A percentile compares a stretch with the other conserved stretches of the same genome.
Evolutionary conservation across 2,113 vertebrate genomes (phyloP).

Genomic region (Eretmochelys imbricata): DNA sequence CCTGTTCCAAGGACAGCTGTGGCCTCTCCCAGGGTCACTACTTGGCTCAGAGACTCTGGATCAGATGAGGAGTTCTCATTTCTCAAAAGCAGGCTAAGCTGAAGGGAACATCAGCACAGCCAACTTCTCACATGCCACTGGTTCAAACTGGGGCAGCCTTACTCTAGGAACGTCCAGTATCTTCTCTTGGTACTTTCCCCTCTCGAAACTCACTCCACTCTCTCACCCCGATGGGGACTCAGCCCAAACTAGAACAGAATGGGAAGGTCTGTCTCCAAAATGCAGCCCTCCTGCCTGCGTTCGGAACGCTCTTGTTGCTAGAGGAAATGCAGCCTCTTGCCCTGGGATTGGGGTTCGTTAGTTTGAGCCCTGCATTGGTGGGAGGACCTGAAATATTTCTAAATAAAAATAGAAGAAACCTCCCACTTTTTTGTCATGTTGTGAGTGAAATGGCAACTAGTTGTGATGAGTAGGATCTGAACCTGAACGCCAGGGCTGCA

Average conservation of each 20-base stretch:
- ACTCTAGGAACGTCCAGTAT: not conserved
- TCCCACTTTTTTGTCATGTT: not conserved
- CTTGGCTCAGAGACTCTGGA: not conserved
- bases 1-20: not conserved
- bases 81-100: not conserved
- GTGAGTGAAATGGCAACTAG: accelerated
- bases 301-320: not conserved
- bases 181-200: not conserved
- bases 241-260: not conserved
- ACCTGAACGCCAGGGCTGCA: accelerated
- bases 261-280: not conserved
- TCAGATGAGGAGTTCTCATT: not conserved
- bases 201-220: not conserved
- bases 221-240: not conserved
- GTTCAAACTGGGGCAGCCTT: not conserved
- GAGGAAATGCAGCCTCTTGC: accelerated
- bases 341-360: not conserved
- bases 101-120: not conserved
- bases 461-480: accelerated
- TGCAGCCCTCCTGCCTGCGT: not conserved
- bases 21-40: not conserved
- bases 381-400: accelerated
- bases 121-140: not conserved
- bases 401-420: not conserved
- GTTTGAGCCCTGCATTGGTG: accelerated